phyloP scores from a whole-genome alignment of 2,888 invertebrate species.

The Eupithecia abbreviata region DNA sequence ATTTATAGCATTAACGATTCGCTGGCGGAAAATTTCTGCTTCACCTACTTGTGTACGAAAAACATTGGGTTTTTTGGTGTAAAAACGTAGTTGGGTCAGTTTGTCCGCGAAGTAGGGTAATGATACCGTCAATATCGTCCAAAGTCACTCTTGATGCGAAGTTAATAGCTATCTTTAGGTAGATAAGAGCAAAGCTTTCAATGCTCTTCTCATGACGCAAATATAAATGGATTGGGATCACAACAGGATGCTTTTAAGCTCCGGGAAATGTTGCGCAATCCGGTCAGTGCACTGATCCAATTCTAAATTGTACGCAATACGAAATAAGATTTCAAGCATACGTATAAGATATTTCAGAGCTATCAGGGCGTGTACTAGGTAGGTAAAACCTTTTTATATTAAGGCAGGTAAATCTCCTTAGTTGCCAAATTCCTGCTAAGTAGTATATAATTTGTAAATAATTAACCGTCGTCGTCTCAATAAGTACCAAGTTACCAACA shows the following conservation, averaged over 20 bases:
- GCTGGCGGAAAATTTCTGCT: constrained; percentile 51
- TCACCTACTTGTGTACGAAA: constrained; percentile 43
- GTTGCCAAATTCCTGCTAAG: neutral
- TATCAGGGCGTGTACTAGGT: neutral
- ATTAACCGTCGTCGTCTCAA: neutral
- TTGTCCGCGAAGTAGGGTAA: neutral
- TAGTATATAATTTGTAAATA: neutral
- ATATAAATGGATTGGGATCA: constrained; percentile 2
- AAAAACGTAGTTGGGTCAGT: neutral
- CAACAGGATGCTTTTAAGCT: constrained; percentile 10
- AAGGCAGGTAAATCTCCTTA: neutral
- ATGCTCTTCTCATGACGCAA: neutral
- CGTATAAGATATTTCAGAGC: neutral
- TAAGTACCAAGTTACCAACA: neutral
- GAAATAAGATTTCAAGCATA: neutral
- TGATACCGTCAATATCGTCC: neutral
- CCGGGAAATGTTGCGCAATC: constrained; percentile 27
- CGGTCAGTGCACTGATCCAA: constrained; percentile 18
- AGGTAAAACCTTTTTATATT: too few species aligned
- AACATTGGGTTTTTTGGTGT: constrained; percentile 2
- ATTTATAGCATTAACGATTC: constrained; percentile 46
- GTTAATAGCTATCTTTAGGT: neutral
- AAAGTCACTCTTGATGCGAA: neutral
- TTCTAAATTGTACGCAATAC: constrained; percentile 6
- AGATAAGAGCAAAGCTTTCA: neutral